A percentile compares a stretch with the other conserved stretches of the same genome.
Evolutionary conservation across 2,888 invertebrate genomes (phyloP).

Genomic region (Alentia gelatinosa): DNA sequence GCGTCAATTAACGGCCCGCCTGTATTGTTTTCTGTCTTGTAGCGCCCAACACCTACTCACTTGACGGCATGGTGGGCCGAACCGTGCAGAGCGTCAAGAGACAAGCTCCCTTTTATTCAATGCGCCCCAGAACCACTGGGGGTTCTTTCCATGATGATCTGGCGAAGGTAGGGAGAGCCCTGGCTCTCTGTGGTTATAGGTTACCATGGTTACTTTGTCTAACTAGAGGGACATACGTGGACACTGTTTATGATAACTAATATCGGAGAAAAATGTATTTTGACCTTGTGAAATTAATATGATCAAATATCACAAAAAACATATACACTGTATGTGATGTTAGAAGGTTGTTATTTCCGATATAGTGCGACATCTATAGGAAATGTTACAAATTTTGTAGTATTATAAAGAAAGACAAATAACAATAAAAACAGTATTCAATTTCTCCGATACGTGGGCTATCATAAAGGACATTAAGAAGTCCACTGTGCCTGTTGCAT

Average conservation of each 20-base stretch:
- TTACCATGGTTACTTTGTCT: not conserved
- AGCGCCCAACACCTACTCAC: slow-evolving; percentile 62
- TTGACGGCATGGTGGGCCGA: slow-evolving; percentile 65
- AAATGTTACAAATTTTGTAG: not conserved
- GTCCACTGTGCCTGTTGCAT: not conserved
- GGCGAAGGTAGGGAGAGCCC: slow-evolving; percentile 62
- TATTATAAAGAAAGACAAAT: not conserved
- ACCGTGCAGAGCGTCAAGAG: slow-evolving; percentile 65
- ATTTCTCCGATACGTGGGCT: not conserved
- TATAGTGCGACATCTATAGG: not conserved
- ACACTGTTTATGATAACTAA: not conserved
- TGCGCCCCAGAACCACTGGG: slow-evolving; percentile 89
- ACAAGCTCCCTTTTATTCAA: slow-evolving; percentile 89
- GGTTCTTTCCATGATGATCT: slow-evolving; percentile 67
- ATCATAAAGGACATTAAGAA: not conserved
- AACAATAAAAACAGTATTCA: not conserved
- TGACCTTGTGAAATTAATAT: not conserved
- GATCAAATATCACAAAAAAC: not conserved
- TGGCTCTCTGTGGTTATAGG: slow-evolving; percentile 13
- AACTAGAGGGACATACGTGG: not conserved
- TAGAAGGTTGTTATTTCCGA: not conserved
- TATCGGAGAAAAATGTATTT: not conserved
- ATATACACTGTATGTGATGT: no score
- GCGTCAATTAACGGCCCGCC: not conserved
- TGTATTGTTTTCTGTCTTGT: slow-evolving; percentile 22